phyloP scores from a whole-genome alignment of 2,797 vertebrate species.

The Acridotheres tristis region DNA sequence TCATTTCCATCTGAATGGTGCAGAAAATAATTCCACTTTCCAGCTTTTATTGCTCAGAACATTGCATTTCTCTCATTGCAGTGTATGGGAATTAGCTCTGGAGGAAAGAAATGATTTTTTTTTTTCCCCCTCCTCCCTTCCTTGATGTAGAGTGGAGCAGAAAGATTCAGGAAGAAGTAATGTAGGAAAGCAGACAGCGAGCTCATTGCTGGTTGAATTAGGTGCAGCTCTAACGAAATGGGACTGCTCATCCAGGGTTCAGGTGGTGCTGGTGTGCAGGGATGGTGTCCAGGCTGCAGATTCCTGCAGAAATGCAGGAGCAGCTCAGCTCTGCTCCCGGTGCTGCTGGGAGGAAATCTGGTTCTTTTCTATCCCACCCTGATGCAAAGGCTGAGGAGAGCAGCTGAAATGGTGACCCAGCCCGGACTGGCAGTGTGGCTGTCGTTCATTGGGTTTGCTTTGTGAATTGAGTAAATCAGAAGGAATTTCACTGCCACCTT shows the following conservation, averaged over 20 bases:
- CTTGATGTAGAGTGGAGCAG: constrained; percentile 20
- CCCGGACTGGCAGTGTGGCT: background rate
- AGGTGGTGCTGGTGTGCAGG: background rate
- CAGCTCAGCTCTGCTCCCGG: background rate
- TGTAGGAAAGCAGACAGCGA: constrained; percentile 21
- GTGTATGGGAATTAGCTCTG: constrained; percentile 55
- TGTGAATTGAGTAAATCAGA: background rate
- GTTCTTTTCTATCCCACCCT: background rate
- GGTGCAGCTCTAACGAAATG: background rate
- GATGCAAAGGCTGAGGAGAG: background rate
- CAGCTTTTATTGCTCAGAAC: constrained; percentile 57
- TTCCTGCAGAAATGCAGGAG: background rate
- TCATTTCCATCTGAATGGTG: constrained; percentile 73
- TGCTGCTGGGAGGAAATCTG: background rate
- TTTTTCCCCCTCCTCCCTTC: background rate
- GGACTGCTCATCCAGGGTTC: background rate
- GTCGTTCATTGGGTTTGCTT: background rate
- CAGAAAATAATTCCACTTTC: constrained; percentile 62
- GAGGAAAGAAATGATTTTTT: constrained; percentile 2
- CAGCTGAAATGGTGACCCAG: background rate
- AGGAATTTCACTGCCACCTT: background rate
- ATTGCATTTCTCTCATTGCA: constrained; percentile 51
- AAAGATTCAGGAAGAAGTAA: constrained; percentile 26
- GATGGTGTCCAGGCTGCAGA: background rate
- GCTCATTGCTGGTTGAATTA: constrained; percentile 44